Base-by-base conservation (phyloP, 2,888 invertebrate genomes). In the Chirona hameri region DNA sequence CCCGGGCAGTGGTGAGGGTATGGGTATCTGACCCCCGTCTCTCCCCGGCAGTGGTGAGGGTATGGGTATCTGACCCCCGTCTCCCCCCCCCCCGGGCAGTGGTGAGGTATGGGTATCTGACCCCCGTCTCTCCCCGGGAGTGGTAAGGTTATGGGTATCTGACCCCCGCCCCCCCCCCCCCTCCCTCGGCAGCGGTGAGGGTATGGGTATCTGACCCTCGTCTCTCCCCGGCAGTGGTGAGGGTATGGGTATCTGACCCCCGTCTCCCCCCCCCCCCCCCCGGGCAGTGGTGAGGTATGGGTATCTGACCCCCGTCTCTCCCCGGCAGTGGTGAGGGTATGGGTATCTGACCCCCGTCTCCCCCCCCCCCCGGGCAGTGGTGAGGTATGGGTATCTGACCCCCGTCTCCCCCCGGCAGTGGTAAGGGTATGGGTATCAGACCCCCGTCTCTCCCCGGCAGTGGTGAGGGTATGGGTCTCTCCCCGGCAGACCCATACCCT, bases 21-120 rank as follows among this genome's bases (percentile, higher is more conserved):
- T 39, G 39, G 39, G 39, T 39, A 39, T 39, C 39, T 7, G 39
- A 5, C 39, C 7, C 39, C 7, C 4, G 7, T 7, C 39, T 7
- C 39, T 7, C 55, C 18, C 18, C 79, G 46, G 27, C 48, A 97
- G 97, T 83, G 99, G 99, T 82, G 99, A 99, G 88, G 99, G 99
- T 86, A 99, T 99, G 98, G 99, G 99, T 46, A 99, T 99, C 85
- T 94, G n/a, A n/a, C n/a, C n/a, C n/a, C n/a, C n/a, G n/a, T n/a
- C n/a, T n/a, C n/a, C n/a, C n/a, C n/a, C n/a, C n/a, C n/a, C n/a
- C n/a, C n/a, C n/a, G n/a, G n/a, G n/a, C n/a, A n/a, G n/a, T n/a
- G n/a, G n/a, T n/a, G n/a, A n/a, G n/a, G n/a, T n/a, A n/a, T n/a
- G n/a, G n/a, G n/a, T n/a, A n/a, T n/a, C n/a, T n/a, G n/a, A n/a